phyloP scores from a whole-genome alignment of 2,797 vertebrate species.

The Pampus argenteus region DNA sequence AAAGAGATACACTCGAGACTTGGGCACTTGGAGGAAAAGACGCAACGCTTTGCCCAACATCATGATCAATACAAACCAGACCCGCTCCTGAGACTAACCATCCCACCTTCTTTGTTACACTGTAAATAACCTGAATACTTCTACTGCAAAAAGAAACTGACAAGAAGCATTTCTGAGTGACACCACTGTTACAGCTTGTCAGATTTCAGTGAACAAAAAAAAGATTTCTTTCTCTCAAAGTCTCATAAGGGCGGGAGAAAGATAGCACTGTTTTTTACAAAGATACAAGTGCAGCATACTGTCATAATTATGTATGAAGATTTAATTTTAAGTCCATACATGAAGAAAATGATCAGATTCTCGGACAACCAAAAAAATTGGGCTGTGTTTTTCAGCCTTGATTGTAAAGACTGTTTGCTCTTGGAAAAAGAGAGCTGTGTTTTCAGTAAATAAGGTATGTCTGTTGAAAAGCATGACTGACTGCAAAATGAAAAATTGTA shows the following conservation, averaged over 20 bases:
- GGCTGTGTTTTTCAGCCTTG: conserved; percentile 73
- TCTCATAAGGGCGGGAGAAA: conserved; percentile 29
- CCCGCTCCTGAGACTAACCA: conserved; percentile 81
- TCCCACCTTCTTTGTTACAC: conserved; percentile 14
- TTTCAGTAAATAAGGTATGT: conserved; percentile 68
- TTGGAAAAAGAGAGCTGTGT: conserved; percentile 43
- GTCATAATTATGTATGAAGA: conserved; percentile 41
- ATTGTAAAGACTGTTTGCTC: conserved; percentile 79
- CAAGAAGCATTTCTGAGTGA: conserved; percentile 50
- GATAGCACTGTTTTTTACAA: conserved; percentile 76
- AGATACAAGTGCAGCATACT: conserved; percentile 61
- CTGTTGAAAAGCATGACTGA: conserved; percentile 75
- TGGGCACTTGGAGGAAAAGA: conserved; percentile 92
- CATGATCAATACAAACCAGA: conserved; percentile 93
- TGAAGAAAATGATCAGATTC: conserved; percentile 42
- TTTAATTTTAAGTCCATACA: conserved; percentile 33
- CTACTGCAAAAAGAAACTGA: conserved; percentile 38
- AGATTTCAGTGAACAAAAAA: conserved; percentile 47
- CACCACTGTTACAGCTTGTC: conserved; percentile 38
- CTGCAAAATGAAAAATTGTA: conserved; percentile 55
- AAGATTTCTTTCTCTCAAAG: conserved; percentile 36
- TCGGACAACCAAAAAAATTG: conserved; percentile 77
- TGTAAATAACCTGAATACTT: conserved; percentile 70
- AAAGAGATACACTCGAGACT: conserved; percentile 87
- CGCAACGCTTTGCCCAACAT: conserved; percentile 94